Base-by-base conservation (phyloP, 1,140 invertebrate genomes). In the Cheumatopsyche charites region DNA sequence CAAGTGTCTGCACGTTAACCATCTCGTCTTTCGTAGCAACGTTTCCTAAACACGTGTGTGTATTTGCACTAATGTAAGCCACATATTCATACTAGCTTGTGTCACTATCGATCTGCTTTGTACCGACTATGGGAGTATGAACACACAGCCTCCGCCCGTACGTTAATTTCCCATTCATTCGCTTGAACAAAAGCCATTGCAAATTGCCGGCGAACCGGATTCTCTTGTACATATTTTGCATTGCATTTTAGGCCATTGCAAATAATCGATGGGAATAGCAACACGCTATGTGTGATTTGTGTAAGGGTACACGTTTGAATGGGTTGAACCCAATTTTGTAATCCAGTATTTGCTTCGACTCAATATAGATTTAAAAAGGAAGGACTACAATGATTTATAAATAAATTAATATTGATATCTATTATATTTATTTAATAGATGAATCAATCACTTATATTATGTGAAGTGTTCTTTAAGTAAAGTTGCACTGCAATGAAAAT, bases 181-280 rank as follows among this genome's bases (percentile, higher is more conserved):
- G 13, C 21, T 11, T 3, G 23, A 58, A 58, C 55, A 58, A 58
- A 58, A 58, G 55, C 55, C 55, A 25, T 12, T 25, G 21, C 55
- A 58, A 58, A 58, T 58, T 58, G 55, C 55, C 23, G 21, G 7
- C 49, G 49, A 4, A 55, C 17, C 23, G 15, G 47, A 52, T 52
- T 52, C 47, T 15, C 15, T n/a, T 26, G 21, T 25, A n/a, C 55
- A 58, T 58, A 58, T 58, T 58, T 58, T 58, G 55, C 55, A 58
- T 58, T 58, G 21, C 19, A 19, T 5, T 36, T 36, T 36, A 25
- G 23, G 4, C 12, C 23, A n/a, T 25, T 58, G 55, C 55, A 58
- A 36, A 36, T 36, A 36, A 4, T 36, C 29, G 29, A 36, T 36
- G n/a, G n/a, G n/a, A n/a, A n/a, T n/a, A 3, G 29, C 9, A 36